These are phyloP conservation scores for Invenusta paracnida DNA, from an alignment of 2,888 invertebrate genomes.

Conservation along the genomic window DNA sequence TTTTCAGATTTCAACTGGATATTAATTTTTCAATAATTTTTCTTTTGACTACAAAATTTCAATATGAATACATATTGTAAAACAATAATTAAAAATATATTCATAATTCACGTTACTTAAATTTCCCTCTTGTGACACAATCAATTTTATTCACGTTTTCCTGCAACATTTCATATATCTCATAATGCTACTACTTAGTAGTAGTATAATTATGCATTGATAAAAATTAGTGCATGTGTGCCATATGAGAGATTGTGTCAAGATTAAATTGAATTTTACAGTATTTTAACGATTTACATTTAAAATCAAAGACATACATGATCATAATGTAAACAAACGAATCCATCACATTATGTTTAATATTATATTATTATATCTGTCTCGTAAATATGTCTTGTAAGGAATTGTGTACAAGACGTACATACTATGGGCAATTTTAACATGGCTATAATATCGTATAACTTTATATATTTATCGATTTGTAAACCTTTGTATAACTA, in stretches of 20 bases:
- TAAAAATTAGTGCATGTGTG: not conserved
- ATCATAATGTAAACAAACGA: not conserved
- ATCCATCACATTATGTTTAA: not conserved
- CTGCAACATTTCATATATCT: not conserved
- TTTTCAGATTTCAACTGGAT: not conserved
- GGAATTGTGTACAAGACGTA: too few relatives aligned
- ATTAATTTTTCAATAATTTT: not conserved
- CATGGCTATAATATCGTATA: not conserved
- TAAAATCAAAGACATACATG: not conserved
- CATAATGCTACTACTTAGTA: not conserved
- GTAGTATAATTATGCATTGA: not conserved
- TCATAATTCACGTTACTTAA: not conserved
- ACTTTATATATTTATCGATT: not conserved
- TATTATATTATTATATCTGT: not conserved
- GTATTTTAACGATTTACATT: not conserved
- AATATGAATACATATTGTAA: not conserved
- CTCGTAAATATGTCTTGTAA: not conserved
- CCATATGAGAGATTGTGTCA: not conserved
- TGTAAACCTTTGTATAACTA: not conserved
- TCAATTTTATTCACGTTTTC: not conserved
- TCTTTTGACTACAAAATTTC: not conserved
- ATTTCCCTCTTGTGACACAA: not conserved
- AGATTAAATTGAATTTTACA: too few relatives aligned
- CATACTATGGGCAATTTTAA: too few relatives aligned
- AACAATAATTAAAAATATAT: not conserved